Evolutionary conservation across 2,113 vertebrate genomes (phyloP).

Genomic region (Tupaia tana): DNA sequence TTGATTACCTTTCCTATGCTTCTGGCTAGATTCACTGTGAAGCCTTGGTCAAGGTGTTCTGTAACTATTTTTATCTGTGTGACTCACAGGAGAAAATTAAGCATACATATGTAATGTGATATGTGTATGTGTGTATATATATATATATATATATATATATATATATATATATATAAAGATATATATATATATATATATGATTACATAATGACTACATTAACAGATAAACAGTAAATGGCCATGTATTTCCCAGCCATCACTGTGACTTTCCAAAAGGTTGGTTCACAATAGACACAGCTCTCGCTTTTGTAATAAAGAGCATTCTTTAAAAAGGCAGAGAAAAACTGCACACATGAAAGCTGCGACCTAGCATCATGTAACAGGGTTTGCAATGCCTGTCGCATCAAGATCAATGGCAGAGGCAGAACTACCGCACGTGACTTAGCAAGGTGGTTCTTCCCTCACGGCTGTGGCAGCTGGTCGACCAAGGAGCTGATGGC

Average conservation of each 20-base stretch:
- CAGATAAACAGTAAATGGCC: neutral
- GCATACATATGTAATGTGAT: neutral
- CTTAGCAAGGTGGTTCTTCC: too few species aligned
- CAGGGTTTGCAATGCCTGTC: neutral
- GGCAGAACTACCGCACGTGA: neutral
- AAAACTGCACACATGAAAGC: neutral
- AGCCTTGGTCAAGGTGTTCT: neutral
- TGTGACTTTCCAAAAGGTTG: neutral
- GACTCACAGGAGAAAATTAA: slow-evolving; percentile 36
- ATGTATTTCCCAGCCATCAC: neutral
- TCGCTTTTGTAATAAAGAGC: neutral
- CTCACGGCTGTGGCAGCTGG: neutral
- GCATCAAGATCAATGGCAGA: neutral
- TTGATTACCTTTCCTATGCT: neutral
- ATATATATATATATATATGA: neutral
- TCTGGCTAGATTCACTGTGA: neutral
- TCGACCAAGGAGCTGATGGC: neutral
- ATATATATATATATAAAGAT: neutral
- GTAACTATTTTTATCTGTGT: neutral
- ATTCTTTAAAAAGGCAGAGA: neutral
- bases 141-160: neutral
- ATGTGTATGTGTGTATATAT: neutral
- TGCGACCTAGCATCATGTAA: neutral
- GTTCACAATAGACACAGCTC: neutral
- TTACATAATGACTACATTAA: neutral